Conservation (phyloP, 1,140 invertebrate species). For the Pachyrhynchus sulphureomaculatus region DNA sequence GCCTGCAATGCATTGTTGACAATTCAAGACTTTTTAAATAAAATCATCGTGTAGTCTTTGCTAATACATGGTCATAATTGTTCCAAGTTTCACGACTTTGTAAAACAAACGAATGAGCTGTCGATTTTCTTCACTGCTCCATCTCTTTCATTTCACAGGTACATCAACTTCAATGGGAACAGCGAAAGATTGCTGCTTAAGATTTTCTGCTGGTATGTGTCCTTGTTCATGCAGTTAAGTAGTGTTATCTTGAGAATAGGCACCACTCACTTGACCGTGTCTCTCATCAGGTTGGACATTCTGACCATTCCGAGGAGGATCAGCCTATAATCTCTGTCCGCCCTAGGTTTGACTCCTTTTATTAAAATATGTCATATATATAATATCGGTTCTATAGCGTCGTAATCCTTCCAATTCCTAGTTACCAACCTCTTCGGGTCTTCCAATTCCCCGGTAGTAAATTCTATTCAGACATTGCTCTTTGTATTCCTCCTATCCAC, state of each 20-base stretch:
- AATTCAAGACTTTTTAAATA: too few species aligned
- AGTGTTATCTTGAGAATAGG: slow-evolving; percentile 1
- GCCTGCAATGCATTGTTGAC: too few species aligned
- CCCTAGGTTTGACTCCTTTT: too few species aligned
- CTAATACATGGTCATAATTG: neutral
- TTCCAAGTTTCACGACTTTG: neutral
- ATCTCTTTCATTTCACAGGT: neutral
- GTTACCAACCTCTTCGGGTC: too few species aligned
- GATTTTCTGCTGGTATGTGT: neutral
- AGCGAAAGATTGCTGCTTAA: neutral
- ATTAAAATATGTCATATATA: too few species aligned
- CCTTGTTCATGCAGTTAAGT: neutral
- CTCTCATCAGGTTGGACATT: neutral
- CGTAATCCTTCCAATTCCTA: too few species aligned
- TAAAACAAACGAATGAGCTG: neutral
- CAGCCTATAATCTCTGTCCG: too few species aligned
- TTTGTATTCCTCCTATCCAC: too few species aligned
- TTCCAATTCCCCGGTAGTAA: too few species aligned
- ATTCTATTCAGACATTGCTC: too few species aligned
- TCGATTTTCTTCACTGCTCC: neutral
- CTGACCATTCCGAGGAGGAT: too few species aligned
- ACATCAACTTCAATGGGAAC: neutral
- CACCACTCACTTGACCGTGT: neutral
- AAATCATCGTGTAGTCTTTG: neutral
- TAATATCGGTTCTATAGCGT: too few species aligned